Evolutionary conservation across 1,140 invertebrate genomes (phyloP), one percentile per base, ranked within the genome.

Genomic region (Bradysia coprophila): DNA sequence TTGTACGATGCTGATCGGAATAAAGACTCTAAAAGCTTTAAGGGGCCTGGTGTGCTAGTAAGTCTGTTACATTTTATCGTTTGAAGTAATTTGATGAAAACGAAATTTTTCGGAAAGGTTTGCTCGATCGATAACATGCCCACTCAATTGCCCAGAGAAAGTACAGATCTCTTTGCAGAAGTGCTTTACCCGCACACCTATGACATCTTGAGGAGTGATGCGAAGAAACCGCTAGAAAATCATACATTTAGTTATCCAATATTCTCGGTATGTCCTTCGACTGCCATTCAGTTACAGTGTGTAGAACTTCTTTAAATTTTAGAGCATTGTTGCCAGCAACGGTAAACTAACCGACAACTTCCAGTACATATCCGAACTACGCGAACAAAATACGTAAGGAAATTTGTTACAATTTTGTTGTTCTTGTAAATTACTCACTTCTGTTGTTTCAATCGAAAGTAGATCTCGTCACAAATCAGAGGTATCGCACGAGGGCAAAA

Each of bases 71-170:
- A n/a, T n/a, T n/a, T n/a, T n/a, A n/a, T n/a, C n/a, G n/a, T n/a
- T n/a, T n/a, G n/a, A n/a, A n/a, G n/a, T n/a, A n/a, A n/a, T n/a
- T n/a, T n/a, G n/a, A n/a, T n/a, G n/a, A n/a, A n/a, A n/a, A n/a
- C n/a, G n/a, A n/a, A n/a, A n/a, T n/a, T n/a, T n/a, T n/a, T n/a
- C n/a, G n/a, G n/a, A n/a, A n/a, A n/a, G n/a, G n/a, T 3, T 16
- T 38, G 18, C n/a, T 95, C 90, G 4, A 98, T 99, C 45, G 95
- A 98, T 63, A 98, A 99, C 60, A 98, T 99, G 95, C 96, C 96
- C 2, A 98, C 96, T 0, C 96, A 99, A 59, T 66, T 99, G 32
- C 96, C 96, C 0, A 70, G 86, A 31, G 95, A 99, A 61, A 79
- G 94, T 0, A 98, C 95, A 0, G 93, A 98, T 55, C 92, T 93